Base-by-base conservation (phyloP, 2,113 vertebrate species). In the Parus major region DNA sequence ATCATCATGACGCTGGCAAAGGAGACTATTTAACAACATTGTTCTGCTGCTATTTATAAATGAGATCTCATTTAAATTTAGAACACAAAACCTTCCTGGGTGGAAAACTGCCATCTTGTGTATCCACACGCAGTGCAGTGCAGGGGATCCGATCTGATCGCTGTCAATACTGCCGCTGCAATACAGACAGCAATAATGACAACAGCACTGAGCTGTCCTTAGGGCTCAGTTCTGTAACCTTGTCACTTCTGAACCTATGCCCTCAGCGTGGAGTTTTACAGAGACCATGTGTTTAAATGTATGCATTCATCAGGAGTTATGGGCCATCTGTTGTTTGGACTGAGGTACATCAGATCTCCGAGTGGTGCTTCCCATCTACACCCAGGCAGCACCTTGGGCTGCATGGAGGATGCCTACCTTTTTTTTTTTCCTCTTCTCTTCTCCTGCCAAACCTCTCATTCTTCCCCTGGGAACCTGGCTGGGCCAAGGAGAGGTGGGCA, bases 31-130 rank as follows among this genome's bases (percentile, higher is more conserved):
- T 92, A 95, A 83, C 78, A 1, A 69, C 76, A 93, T 96, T 94
- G 86, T 93, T 93, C 86, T 92, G 33, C 84, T 78, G 77, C 94
- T 95, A 94, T 96, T 95, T 94, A 95, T 95, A 94, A 79, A 82
- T 27, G 55, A 39, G 64, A 76, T 78, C 81, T 92, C 22, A 29
- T 91, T 93, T 89, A 92, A 95, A 93, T 94, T 92, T 95, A 89
- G 89, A 93, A 46, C 70, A 86, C 44, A 82, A 76, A 96, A 44
- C 36, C 70, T 95, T 92, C 65, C 89, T 82, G 69, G 27, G 56
- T 89, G 53, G 65, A 86, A 96, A 97, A 79, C 41, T 95, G 86
- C 81, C 91, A 81, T 86, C 92, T 92, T 59, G 68, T 78, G 95
- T 59, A 81, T 83, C 46, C 2, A 2, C 60, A 82, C 0, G 0